These are phyloP conservation scores for Aspiorhynchus laticeps DNA, from an alignment of 2,113 vertebrate genomes.

Conservation along the genomic window DNA sequence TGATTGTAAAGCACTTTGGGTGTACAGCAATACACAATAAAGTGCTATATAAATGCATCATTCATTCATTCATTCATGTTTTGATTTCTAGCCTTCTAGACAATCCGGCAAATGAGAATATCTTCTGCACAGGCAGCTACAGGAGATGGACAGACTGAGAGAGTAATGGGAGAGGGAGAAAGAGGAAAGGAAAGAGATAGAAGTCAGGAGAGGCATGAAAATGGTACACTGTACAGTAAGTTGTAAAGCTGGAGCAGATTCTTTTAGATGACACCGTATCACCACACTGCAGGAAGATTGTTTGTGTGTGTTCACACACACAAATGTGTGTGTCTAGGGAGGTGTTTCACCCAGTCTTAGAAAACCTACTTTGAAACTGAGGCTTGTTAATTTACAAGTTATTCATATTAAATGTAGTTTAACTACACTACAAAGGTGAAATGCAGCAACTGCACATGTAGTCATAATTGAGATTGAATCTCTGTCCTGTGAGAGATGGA, in stretches of 20 bases:
- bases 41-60: no score
- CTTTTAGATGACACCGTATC: slow-evolving; percentile 19
- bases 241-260: slow-evolving; percentile 40
- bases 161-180: slow-evolving; percentile 24
- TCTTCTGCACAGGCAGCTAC: slow-evolving; percentile 29
- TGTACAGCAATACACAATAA: no score
- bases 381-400: not conserved
- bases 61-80: no score
- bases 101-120: slow-evolving; percentile 29
- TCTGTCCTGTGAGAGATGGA: not conserved
- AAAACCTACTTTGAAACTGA: not conserved
- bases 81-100: slow-evolving; percentile 28
- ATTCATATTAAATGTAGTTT: not conserved
- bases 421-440: not conserved
- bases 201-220: slow-evolving; percentile 41
- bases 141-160: slow-evolving; percentile 21
- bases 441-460: not conserved
- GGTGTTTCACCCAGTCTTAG: not conserved
- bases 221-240: not conserved
- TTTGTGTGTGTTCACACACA: not conserved
- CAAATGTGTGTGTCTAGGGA: not conserved
- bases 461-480: not conserved
- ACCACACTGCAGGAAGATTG: not conserved
- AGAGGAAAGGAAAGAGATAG: slow-evolving; percentile 15
- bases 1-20: no score